These are phyloP conservation scores for Zaprionus inermis DNA, from an alignment of 1,140 invertebrate species.

Conservation along the genomic window DNA sequence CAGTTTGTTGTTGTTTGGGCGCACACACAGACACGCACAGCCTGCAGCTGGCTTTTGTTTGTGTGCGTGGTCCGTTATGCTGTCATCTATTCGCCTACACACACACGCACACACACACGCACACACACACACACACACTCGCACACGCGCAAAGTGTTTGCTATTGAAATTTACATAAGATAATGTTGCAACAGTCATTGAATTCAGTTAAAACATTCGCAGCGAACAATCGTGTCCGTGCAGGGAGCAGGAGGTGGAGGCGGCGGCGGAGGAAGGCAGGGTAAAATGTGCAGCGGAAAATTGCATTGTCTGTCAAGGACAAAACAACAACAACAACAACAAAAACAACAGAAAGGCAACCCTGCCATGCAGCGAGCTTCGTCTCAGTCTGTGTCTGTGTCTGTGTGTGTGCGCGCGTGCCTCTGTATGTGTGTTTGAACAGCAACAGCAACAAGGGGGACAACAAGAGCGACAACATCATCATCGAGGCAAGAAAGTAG, in stretches of 20 bases:
- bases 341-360: constrained; percentile 26
- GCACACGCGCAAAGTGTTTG: constrained; percentile 4
- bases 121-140: neutral
- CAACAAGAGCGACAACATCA: constrained; percentile 2
- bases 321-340: constrained; percentile 55
- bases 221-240: neutral
- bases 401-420: constrained; percentile 19
- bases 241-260: no score
- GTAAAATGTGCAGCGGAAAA: constrained; percentile 62
- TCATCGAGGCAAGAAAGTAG: constrained; percentile 55
- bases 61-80: constrained; percentile 26
- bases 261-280: neutral
- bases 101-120: neutral
- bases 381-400: constrained; percentile 13
- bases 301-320: constrained; percentile 69
- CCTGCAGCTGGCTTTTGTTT: constrained; percentile 14
- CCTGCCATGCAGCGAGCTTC: constrained; percentile 35
- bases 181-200: constrained; percentile 18
- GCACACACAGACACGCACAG: neutral
- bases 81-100: constrained; percentile 21
- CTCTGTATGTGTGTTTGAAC: constrained; percentile 26
- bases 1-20: constrained; percentile 4
- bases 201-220: neutral
- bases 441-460: constrained; percentile 26
- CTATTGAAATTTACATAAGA: constrained; percentile 3